These are phyloP conservation scores for Trematomus bernacchii DNA, from an alignment of 2,797 vertebrate species.

Conservation along the genomic window DNA sequence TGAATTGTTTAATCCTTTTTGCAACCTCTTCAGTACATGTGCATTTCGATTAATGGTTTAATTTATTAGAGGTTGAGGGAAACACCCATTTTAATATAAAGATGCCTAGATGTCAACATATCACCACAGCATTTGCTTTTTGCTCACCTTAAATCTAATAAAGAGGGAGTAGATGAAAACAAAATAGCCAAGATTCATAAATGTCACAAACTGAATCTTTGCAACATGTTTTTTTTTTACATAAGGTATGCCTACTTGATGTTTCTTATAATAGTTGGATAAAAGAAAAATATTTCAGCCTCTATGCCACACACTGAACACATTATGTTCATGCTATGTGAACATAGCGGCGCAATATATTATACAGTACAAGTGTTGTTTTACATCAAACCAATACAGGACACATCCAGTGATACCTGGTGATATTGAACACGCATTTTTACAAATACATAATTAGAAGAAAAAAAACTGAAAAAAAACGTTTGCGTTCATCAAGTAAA, in stretches of 20 bases:
- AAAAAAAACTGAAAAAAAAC: not conserved
- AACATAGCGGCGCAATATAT: not conserved
- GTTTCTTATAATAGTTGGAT: not conserved
- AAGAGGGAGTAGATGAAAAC: slow-evolving; percentile 2
- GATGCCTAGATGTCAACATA: not conserved
- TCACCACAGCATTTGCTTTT: not conserved
- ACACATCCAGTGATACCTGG: slow-evolving; percentile 18
- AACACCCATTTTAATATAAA: slow-evolving; percentile 22
- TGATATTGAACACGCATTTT: slow-evolving; percentile 31
- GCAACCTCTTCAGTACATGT: not conserved
- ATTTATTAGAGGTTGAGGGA: not conserved
- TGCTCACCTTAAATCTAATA: slow-evolving; percentile 11
- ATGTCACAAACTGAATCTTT: slow-evolving; percentile 11
- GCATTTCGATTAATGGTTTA: too few relatives aligned
- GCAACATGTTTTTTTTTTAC: slow-evolving; percentile 1
- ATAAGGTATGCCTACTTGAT: slow-evolving; percentile 1
- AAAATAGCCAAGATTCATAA: slow-evolving; percentile 1
- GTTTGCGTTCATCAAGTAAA: slow-evolving; percentile 24
- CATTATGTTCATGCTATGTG: not conserved
- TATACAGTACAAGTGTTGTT: slow-evolving; percentile 58
- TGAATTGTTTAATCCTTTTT: slow-evolving; percentile 12
- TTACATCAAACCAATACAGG: slow-evolving; percentile 45
- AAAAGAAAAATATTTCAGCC: slow-evolving; percentile 11
- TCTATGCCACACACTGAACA: slow-evolving; percentile 11
- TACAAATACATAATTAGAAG: slow-evolving; percentile 28